Base-by-base conservation (phyloP, 2,113 vertebrate genomes). In the Sapayoa aenigma region DNA sequence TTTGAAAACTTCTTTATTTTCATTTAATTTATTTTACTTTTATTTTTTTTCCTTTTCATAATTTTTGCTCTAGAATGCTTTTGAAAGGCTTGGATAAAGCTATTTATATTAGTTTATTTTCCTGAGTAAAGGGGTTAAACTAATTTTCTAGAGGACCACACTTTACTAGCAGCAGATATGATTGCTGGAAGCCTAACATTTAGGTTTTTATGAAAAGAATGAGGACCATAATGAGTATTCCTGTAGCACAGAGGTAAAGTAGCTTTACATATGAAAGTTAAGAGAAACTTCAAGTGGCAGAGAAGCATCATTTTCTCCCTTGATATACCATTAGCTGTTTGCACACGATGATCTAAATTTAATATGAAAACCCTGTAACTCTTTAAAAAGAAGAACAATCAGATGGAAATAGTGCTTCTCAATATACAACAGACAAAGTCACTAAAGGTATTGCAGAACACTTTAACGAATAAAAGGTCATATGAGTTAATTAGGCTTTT, bases 401-500 rank as follows among this genome's bases (percentile, higher is more conserved):
- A 58, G 90, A 93, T 67, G 55, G 68, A 95, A 86, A 85, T 27
- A 19, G 14, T 24, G 0, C 63, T 41, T 94, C 88, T 92, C 81
- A 63, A 37, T 56, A 68, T 56, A 59, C 49, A 84, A 49, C 44
- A 68, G 28, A 77, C 9, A 93, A 14, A 79, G 28, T 83, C 77
- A 84, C 52, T 63, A 39, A 89, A 91, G 53, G 59, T 95, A 77
- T 37, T 83, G 65, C 30, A 86, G 83, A 96, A 96, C 46, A 77
- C 58, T 95, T 96, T 72, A 95, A 91, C 73, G 96, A 97, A 97
- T 79, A 97, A 90, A 93, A 96, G 88, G 86, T 91, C 94, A 96
- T 76, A 88, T 88, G 92, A 94, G 86, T 95, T 97, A 97, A 97
- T 98, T 96, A 97, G 91, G 67, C 71, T 89, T 92, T 93, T 97